Conservation (phyloP, 2,888 invertebrate species). For the Drosophila peninsularis region DNA sequence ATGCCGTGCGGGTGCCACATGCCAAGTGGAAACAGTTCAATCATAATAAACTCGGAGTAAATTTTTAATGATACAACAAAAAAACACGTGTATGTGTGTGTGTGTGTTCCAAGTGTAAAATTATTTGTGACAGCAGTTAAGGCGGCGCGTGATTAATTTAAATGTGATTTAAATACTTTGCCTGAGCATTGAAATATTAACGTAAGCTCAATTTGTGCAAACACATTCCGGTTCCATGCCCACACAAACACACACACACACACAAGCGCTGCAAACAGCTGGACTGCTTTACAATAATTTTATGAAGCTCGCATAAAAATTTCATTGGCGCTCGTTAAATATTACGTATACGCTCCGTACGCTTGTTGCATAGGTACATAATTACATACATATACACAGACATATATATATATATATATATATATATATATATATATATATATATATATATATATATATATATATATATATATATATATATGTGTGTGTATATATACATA, state of each 20-base stretch:
- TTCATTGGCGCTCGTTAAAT: slow-evolving; percentile 70
- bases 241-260: neutral
- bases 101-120: slow-evolving; percentile 40
- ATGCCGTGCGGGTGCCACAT: slow-evolving; percentile 64
- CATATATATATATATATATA: neutral
- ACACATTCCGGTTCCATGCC: neutral
- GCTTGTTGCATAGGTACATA: slow-evolving; percentile 23
- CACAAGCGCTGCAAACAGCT: neutral
- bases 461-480: neutral
- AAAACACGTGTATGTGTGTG: slow-evolving; percentile 16
- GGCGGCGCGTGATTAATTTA: slow-evolving; percentile 58
- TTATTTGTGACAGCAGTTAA: slow-evolving; percentile 49
- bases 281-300: slow-evolving; percentile 50
- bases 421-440: neutral
- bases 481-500: neutral
- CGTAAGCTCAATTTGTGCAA: slow-evolving; percentile 22
- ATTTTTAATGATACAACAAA: slow-evolving; percentile 63
- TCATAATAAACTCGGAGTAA: slow-evolving; percentile 73
- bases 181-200: slow-evolving; percentile 60
- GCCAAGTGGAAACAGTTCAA: slow-evolving; percentile 74
- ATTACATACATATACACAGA: neutral
- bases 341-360: slow-evolving; percentile 52
- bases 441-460: neutral
- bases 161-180: slow-evolving; percentile 64
- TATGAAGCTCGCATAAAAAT: slow-evolving; percentile 61